phyloP scores from a whole-genome alignment of 2,797 vertebrate species.

The Aselliscus stoliczkanus region DNA sequence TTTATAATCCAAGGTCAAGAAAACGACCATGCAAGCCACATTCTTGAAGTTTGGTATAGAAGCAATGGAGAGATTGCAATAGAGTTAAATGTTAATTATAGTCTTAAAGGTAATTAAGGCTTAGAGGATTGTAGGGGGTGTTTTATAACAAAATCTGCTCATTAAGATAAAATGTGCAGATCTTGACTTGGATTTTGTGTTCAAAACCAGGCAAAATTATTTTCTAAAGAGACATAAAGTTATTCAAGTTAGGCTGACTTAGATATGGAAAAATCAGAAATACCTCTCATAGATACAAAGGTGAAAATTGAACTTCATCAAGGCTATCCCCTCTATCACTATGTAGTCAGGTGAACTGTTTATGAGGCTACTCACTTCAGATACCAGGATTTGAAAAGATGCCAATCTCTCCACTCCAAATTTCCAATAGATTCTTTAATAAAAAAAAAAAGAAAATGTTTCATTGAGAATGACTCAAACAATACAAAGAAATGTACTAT shows the following conservation, averaged over 20 bases:
- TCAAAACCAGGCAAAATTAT: slow-evolving; percentile 39
- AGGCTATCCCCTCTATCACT: background rate
- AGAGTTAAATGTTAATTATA: slow-evolving; percentile 27
- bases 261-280: background rate
- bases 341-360: background rate
- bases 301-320: background rate
- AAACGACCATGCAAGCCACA: background rate
- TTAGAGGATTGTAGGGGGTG: slow-evolving; percentile 29
- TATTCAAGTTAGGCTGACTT: background rate
- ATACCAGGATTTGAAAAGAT: background rate
- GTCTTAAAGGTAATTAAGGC: slow-evolving; percentile 54
- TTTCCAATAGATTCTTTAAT: background rate
- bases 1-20: background rate
- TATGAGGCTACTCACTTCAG: background rate
- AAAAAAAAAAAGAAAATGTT: background rate
- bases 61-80: background rate
- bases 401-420: background rate
- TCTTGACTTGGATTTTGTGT: background rate
- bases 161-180: background rate
- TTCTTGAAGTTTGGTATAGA: background rate
- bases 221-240: background rate
- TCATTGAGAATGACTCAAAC: background rate
- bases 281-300: background rate
- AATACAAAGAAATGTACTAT: background rate
- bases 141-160: background rate